Evolutionary conservation across 2,888 invertebrate species (phyloP).

Genomic region (Oscheius sp.): DNA sequence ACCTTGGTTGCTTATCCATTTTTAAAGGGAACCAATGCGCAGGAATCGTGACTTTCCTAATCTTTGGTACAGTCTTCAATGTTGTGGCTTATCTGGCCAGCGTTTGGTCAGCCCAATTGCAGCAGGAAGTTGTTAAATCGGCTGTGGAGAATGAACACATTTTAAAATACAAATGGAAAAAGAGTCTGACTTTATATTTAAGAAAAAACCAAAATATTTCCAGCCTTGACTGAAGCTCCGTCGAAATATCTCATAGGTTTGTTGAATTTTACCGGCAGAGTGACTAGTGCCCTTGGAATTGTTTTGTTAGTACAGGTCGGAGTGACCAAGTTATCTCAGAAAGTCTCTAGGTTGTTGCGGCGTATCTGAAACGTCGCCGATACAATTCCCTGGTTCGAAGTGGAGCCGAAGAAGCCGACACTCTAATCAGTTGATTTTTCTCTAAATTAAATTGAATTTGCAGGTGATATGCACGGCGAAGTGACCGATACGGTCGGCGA

Average conservation of each 20-base stretch:
- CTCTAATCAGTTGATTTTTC: slow-evolving; percentile 21
- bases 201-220: background rate
- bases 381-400: slow-evolving; percentile 42
- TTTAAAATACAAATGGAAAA: slow-evolving; percentile 48
- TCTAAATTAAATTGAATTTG: background rate
- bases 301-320: slow-evolving; percentile 57
- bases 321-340: background rate
- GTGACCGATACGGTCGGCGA: slow-evolving; percentile 41
- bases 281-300: slow-evolving; percentile 57
- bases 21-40: slow-evolving; percentile 54
- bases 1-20: background rate
- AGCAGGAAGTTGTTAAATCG: slow-evolving; percentile 54
- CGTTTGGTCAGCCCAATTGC: slow-evolving; percentile 56
- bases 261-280: slow-evolving; percentile 54
- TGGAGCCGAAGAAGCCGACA: slow-evolving; percentile 50
- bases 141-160: slow-evolving; percentile 51
- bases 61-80: slow-evolving; percentile 45
- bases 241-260: slow-evolving; percentile 58
- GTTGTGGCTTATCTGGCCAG: slow-evolving; percentile 48
- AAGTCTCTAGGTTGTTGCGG: slow-evolving; percentile 34
- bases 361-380: slow-evolving; percentile 41
- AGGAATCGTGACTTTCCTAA: slow-evolving; percentile 46
- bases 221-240: slow-evolving; percentile 47
- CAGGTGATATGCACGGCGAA: slow-evolving; percentile 35
- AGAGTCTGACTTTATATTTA: slow-evolving; percentile 32